Conservation (phyloP, 2,113 vertebrate genomes). For the Casuarius casuarius region DNA sequence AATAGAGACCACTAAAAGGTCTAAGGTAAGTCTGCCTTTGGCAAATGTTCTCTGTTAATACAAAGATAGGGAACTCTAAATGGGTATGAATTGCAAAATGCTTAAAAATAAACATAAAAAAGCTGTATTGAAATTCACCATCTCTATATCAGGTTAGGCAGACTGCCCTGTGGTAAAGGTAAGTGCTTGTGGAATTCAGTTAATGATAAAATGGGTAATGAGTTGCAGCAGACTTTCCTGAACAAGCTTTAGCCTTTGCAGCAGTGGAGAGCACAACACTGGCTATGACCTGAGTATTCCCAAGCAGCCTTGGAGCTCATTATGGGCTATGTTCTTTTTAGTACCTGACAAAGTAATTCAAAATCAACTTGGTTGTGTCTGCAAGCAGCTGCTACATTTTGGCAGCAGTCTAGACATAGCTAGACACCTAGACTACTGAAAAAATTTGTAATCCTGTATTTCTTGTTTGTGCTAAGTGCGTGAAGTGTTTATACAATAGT, state of each 20-base stretch:
- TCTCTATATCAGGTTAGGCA: background rate
- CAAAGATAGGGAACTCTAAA: background rate
- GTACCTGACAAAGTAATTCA: background rate
- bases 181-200: background rate
- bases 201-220: no score
- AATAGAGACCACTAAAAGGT: background rate
- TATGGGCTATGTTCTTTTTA: background rate
- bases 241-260: background rate
- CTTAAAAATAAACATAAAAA: background rate
- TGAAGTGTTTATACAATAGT: background rate
- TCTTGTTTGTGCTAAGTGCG: background rate
- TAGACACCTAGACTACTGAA: background rate
- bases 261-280: background rate
- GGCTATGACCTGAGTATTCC: background rate
- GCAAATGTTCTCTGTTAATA: background rate
- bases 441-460: background rate
- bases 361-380: fast-evolving
- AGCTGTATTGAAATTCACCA: background rate
- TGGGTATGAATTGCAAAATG: background rate
- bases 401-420: background rate
- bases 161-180: background rate
- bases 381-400: background rate
- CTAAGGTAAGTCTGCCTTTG: background rate
- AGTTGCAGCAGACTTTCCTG: background rate
- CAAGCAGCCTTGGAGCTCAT: background rate